These are phyloP conservation scores for Caenorhabditis macrosperma DNA, from an alignment of 2,888 invertebrate genomes.

Conservation along the genomic window DNA sequence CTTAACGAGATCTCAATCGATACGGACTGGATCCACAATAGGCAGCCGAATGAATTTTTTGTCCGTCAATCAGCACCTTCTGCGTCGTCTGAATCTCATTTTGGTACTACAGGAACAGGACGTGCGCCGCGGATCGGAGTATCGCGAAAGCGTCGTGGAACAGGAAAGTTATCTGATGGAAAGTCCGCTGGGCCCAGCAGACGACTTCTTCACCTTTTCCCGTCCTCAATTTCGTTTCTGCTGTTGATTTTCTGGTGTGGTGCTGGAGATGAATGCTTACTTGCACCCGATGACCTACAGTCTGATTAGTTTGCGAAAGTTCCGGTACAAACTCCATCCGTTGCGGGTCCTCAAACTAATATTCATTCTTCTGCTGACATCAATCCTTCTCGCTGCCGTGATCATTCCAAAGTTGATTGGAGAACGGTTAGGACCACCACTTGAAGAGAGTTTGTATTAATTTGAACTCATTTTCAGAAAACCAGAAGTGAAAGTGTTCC, in stretches of 20 bases:
- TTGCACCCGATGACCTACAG: constrained; percentile 4
- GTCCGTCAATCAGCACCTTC: not conserved
- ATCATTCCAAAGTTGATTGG: not conserved
- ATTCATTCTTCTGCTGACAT: not conserved
- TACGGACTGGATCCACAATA: not conserved
- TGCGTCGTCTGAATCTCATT: not conserved
- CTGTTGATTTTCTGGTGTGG: not conserved
- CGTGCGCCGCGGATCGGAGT: not conserved
- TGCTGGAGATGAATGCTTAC: constrained; percentile 7
- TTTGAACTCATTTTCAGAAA: not conserved
- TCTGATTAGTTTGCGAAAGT: not conserved
- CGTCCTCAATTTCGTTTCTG: not conserved
- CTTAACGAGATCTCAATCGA: not conserved
- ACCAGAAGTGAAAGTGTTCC: constrained; percentile 13
- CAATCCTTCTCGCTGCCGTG: not conserved
- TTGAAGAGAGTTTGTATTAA: no score
- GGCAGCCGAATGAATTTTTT: not conserved
- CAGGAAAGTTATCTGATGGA: constrained; percentile 4
- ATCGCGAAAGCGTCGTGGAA: not conserved
- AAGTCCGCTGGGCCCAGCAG: not conserved
- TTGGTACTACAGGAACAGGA: not conserved
- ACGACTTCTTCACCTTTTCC: constrained; percentile 3
- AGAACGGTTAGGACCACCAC: not conserved
- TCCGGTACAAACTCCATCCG: constrained; percentile 10
- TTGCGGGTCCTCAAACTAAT: constrained; percentile 11